phyloP scores from a whole-genome alignment of 2,113 vertebrate genomes.

The Brachyhypopomus gauderio region DNA sequence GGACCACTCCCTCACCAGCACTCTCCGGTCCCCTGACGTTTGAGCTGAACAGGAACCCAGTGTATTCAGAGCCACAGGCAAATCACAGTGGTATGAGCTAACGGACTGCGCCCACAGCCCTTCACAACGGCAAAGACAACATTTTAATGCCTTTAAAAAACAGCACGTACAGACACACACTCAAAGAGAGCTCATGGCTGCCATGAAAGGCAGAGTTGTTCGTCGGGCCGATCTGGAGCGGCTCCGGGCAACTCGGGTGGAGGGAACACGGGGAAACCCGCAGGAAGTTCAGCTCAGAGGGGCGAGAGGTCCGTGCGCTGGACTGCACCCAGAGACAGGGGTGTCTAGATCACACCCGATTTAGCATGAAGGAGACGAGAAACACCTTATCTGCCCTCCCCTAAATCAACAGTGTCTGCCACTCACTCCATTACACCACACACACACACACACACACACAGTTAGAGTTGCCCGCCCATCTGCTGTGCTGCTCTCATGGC shows the following conservation, averaged over 20 bases:
- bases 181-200: not conserved
- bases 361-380: not conserved
- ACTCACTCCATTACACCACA: too few species aligned
- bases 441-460: too few species aligned
- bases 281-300: not conserved
- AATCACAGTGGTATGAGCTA: not conserved
- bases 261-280: constrained; percentile 26
- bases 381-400: not conserved
- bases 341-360: too few species aligned
- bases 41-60: constrained; percentile 17
- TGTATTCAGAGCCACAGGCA: constrained; percentile 10
- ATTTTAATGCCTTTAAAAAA: not conserved
- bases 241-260: not conserved
- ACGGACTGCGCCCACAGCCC: not conserved
- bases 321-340: too few species aligned
- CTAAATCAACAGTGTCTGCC: not conserved
- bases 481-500: too few species aligned
- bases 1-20: not conserved
- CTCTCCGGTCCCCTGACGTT: not conserved
- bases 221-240: not conserved
- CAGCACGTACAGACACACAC: not conserved
- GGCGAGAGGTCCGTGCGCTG: too few species aligned
- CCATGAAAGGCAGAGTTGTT: constrained; percentile 6
- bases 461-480: too few species aligned
- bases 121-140: not conserved